These are phyloP conservation scores for Vollenhovia emeryi DNA, from an alignment of 1,140 invertebrate genomes.

Conservation along the genomic window DNA sequence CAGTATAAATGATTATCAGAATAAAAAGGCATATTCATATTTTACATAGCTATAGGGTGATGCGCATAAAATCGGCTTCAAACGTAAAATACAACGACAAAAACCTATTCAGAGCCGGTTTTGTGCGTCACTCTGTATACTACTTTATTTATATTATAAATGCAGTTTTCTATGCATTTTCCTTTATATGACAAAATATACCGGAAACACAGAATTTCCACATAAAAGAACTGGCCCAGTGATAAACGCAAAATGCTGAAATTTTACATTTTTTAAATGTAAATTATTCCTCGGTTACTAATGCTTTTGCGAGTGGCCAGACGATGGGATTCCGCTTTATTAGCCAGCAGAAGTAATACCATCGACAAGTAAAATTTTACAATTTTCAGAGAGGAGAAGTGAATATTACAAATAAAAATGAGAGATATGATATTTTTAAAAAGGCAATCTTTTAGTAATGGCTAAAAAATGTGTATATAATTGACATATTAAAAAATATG, in stretches of 20 bases:
- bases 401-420: not conserved
- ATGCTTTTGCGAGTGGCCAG: not conserved
- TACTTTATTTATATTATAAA: not conserved
- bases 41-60: too few species aligned
- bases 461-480: not conserved
- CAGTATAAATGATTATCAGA: not conserved
- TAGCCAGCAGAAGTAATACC: not conserved
- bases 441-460: not conserved
- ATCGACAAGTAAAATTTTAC: not conserved
- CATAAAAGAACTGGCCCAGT: not conserved
- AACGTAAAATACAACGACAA: too few species aligned
- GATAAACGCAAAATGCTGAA: not conserved
- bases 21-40: not conserved
- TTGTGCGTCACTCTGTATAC: not conserved
- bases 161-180: not conserved
- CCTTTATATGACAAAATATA: not conserved
- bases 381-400: not conserved
- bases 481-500: not conserved
- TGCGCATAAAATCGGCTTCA: too few species aligned
- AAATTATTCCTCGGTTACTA: not conserved
- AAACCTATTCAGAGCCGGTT: too few species aligned
- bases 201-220: not conserved
- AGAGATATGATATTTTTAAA: not conserved
- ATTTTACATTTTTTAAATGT: slow-evolving; percentile 23
- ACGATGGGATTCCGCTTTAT: not conserved